A percentile compares a stretch with the other conserved stretches of the same genome.
Evolutionary conservation across 2,797 vertebrate genomes (phyloP).

Genomic region (Onychomys arenicola): DNA sequence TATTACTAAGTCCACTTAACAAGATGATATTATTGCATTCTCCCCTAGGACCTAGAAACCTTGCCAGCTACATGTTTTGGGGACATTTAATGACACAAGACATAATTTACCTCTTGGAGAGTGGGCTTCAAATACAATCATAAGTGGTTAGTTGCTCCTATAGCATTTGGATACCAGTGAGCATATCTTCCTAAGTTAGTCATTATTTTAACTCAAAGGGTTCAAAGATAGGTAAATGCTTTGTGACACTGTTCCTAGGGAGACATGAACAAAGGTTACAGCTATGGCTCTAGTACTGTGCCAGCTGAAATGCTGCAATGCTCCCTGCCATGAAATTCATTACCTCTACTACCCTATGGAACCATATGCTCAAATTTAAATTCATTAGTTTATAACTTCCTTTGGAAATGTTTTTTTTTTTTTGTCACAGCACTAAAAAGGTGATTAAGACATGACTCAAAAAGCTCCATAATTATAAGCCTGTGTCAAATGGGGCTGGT

Average conservation of each 20-base stretch:
- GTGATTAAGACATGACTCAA: not conserved
- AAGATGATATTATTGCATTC: not conserved
- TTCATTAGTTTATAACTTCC: not conserved
- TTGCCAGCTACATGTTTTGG: not conserved
- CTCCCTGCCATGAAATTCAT: not conserved
- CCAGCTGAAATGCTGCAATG: not conserved
- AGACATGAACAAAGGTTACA: not conserved
- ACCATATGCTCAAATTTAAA: not conserved
- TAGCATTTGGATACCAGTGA: not conserved
- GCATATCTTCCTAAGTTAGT: not conserved
- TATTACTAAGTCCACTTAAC: not conserved
- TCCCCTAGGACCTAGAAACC: not conserved
- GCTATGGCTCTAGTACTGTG: not conserved
- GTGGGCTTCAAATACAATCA: not conserved
- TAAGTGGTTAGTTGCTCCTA: not conserved
- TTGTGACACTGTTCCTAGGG: not conserved
- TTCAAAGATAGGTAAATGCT: not conserved
- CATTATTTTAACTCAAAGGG: not conserved
- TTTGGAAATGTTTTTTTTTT: not conserved
- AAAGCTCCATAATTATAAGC: not conserved
- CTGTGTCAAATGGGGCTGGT: not conserved
- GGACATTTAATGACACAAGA: not conserved
- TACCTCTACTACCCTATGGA: not conserved
- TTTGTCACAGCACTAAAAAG: not conserved
- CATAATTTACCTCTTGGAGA: not conserved